A percentile compares a stretch with the other conserved stretches of the same genome.
Evolutionary conservation across 2,888 invertebrate genomes (phyloP).

Genomic region (Thyatira batis): DNA sequence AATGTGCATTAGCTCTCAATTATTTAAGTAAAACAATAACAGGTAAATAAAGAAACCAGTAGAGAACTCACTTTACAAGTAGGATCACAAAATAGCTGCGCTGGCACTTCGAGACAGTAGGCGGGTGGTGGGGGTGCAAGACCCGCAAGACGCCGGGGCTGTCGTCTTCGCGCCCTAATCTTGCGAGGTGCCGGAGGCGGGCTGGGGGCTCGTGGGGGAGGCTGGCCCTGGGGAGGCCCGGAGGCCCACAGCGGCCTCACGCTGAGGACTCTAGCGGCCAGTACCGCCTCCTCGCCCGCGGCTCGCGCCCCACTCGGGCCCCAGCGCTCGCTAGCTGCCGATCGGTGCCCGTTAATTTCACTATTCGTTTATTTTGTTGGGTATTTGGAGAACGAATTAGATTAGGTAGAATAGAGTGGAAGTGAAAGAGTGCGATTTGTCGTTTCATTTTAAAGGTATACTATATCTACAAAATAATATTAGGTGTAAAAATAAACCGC

Average conservation of each 20-base stretch:
- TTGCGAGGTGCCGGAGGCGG: constrained; percentile 38
- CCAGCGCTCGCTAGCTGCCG: constrained; percentile 81
- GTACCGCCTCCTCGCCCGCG: constrained; percentile 56
- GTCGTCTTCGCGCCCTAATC: constrained; percentile 68
- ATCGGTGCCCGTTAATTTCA: constrained; percentile 67
- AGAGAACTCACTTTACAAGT: constrained; percentile 58
- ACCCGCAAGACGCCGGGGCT: constrained; percentile 56
- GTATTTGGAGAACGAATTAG: neutral
- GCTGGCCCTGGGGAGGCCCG: neutral
- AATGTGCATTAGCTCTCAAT: too few relatives aligned
- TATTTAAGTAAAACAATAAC: neutral
- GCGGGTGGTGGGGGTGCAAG: constrained; percentile 60
- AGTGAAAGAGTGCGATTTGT: too few relatives aligned
- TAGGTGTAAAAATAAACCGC: too few relatives aligned
- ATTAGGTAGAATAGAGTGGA: constrained; percentile 1
- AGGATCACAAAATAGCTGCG: constrained; percentile 70
- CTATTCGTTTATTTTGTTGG: constrained; percentile 6
- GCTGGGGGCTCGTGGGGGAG: constrained; percentile 20
- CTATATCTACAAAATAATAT: too few relatives aligned
- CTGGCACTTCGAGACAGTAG: constrained; percentile 63
- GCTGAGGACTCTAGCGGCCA: constrained; percentile 60
- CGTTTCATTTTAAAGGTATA: too few relatives aligned
- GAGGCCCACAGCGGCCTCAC: constrained; percentile 54
- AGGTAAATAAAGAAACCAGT: neutral
- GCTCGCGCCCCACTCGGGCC: constrained; percentile 60